Conservation (phyloP, 2,113 vertebrate genomes). For the Mastomys coucha region DNA sequence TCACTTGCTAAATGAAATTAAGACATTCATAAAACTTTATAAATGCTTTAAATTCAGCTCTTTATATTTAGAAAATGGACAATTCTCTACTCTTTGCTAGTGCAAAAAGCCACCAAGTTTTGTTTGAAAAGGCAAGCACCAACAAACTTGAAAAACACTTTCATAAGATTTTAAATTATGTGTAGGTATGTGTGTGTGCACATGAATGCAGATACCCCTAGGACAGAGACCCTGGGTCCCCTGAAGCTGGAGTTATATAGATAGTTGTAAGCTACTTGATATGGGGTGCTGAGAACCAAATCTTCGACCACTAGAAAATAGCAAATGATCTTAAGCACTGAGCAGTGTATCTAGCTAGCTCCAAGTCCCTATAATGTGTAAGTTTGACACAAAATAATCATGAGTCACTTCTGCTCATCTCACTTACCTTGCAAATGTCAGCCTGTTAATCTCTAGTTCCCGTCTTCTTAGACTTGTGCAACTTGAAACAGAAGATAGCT, state of each 20-base stretch:
- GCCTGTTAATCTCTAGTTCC: neutral
- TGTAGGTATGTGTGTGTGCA: neutral
- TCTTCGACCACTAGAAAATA: neutral
- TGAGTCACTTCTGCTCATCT: neutral
- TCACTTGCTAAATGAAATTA: constrained; percentile 10
- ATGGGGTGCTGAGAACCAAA: neutral
- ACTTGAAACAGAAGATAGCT: neutral
- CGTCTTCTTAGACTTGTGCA: neutral
- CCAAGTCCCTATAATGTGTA: neutral
- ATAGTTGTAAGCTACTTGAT: neutral
- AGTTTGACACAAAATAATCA: neutral
- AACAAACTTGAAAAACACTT: neutral
- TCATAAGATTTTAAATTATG: neutral
- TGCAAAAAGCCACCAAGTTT: neutral
- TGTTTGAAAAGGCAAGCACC: neutral
- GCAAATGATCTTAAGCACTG: neutral
- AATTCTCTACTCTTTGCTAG: neutral
- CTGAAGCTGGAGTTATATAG: neutral
- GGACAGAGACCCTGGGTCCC: neutral
- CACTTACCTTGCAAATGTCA: neutral
- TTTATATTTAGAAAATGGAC: neutral
- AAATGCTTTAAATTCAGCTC: constrained; percentile 45
- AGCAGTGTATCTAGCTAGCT: neutral
- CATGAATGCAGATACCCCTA: neutral
- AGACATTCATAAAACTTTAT: neutral